Evolutionary conservation across 2,797 vertebrate genomes (phyloP).

Genomic region (Periophthalmus magnuspinnatus): DNA sequence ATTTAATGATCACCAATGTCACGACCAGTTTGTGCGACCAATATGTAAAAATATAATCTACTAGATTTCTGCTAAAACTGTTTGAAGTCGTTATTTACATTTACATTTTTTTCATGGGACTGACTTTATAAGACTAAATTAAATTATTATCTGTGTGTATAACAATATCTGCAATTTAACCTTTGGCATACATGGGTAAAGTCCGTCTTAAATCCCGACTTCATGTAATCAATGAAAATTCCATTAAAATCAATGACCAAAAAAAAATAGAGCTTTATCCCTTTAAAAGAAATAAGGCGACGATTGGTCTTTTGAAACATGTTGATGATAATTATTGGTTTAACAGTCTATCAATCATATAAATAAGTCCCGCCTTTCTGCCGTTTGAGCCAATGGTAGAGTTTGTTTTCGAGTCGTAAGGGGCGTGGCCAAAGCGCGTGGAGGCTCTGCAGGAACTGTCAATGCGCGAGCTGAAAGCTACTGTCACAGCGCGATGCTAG

Average conservation of each 20-base stretch:
- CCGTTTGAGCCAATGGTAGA: constrained; percentile 60
- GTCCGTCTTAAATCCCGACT: neutral
- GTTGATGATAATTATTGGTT: constrained; percentile 36
- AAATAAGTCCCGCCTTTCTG: constrained; percentile 19
- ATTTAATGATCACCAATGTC: too few species aligned
- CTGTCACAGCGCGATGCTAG: constrained; percentile 55
- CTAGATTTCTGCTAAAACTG: too few species aligned
- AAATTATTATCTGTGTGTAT: neutral
- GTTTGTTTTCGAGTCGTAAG: constrained; percentile 77
- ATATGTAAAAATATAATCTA: neutral
- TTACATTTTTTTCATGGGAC: too few species aligned
- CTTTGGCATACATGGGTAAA: neutral
- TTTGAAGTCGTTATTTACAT: too few species aligned
- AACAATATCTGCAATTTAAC: neutral
- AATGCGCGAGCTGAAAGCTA: constrained; percentile 31
- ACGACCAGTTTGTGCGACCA: too few species aligned
- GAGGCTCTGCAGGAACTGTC: constrained; percentile 59
- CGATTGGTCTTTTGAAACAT: constrained; percentile 57
- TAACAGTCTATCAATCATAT: constrained; percentile 42
- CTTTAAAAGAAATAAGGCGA: constrained; percentile 23
- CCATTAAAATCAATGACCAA: too few species aligned
- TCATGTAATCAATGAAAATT: neutral
- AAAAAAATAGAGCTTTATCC: neutral
- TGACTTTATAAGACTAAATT: neutral
- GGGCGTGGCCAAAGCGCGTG: constrained; percentile 68